Evolutionary conservation across 1,140 invertebrate genomes (phyloP).

Genomic region (Arctopsyche grandis): DNA sequence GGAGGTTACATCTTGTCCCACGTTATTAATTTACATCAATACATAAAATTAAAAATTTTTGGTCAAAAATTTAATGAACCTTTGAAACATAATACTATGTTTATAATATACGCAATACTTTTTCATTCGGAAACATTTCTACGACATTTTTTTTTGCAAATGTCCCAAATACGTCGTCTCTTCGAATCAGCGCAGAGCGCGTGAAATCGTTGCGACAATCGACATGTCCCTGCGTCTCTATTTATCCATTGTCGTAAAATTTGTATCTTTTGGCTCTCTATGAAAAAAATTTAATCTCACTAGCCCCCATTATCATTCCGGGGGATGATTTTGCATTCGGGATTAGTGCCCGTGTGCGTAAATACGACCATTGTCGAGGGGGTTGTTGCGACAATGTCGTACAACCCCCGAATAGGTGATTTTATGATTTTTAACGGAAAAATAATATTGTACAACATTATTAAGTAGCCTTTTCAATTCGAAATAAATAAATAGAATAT

Average conservation of each 20-base stretch:
- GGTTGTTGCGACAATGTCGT: constrained; percentile 14
- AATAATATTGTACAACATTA: constrained; percentile 7
- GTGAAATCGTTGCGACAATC: constrained; percentile 17
- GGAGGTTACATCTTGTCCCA: no score
- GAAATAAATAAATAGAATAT: not conserved
- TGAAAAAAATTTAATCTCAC: constrained; percentile 51
- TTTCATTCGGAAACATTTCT: no score
- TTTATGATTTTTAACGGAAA: constrained; percentile 11
- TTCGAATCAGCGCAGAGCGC: not conserved
- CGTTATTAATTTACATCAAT: no score
- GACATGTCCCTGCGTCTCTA: not conserved
- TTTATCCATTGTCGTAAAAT: constrained; percentile 8
- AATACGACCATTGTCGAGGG: constrained; percentile 28
- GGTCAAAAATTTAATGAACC: no score
- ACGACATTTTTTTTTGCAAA: no score
- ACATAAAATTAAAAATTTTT: no score
- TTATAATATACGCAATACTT: no score
- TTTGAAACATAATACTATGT: no score
- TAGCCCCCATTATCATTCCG: constrained; percentile 44
- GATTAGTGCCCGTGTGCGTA: not conserved
- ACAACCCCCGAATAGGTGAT: not conserved
- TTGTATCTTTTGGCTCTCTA: not conserved
- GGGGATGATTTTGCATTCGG: constrained; percentile 18
- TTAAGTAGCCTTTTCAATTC: constrained; percentile 4
- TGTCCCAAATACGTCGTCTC: constrained; percentile 9